Conservation (phyloP, 2,888 invertebrate genomes). For the Sesia bembeciformis region DNA sequence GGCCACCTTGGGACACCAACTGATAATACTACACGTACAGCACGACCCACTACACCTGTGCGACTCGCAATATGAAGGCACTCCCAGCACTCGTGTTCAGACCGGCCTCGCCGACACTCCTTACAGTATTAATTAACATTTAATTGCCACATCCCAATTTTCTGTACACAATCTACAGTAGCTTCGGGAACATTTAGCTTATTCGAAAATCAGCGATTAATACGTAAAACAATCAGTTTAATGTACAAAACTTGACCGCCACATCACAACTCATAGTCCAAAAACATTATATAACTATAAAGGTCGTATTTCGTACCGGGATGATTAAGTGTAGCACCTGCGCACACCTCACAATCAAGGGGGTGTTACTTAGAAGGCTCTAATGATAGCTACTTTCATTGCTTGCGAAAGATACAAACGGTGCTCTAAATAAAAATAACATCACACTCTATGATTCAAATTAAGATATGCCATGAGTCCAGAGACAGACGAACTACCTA, state of each 20-base stretch:
- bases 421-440: too few species aligned
- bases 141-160: constrained; percentile 28
- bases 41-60: constrained; percentile 4
- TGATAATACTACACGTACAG: neutral
- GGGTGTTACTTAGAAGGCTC: too few species aligned
- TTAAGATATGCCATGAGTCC: too few species aligned
- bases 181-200: constrained; percentile 15
- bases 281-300: too few species aligned
- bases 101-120: too few species aligned
- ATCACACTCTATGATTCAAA: too few species aligned
- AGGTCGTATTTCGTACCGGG: too few species aligned
- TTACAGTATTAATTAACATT: constrained; percentile 20
- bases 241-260: neutral
- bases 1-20: constrained; percentile 25
- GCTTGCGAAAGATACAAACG: too few species aligned
- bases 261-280: neutral
- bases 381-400: too few species aligned
- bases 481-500: too few species aligned
- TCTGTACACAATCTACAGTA: constrained; percentile 5
- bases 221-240: neutral
- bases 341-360: too few species aligned
- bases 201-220: constrained; percentile 6
- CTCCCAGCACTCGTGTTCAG: constrained; percentile 27
- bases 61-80: constrained; percentile 36
- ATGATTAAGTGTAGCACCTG: too few species aligned